phyloP scores from a whole-genome alignment of 2,113 vertebrate genomes.

The Empidonax alnorum region DNA sequence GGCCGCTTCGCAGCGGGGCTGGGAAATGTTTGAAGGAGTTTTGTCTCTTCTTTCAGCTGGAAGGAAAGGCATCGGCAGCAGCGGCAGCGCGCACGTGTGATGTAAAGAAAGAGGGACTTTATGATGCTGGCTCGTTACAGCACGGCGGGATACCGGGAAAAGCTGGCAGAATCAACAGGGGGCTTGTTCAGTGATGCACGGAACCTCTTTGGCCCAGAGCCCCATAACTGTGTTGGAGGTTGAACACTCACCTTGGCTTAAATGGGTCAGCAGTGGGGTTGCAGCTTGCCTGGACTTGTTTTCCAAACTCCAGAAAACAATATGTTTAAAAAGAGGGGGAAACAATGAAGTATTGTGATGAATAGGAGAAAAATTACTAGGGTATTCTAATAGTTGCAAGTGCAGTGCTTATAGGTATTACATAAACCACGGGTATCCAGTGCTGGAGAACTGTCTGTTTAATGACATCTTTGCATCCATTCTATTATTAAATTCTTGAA shows the following conservation, averaged over 20 bases:
- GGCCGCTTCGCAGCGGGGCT: not conserved
- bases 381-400: not conserved
- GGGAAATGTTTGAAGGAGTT: not conserved
- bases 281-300: not conserved
- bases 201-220: not conserved
- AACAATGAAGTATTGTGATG: not conserved
- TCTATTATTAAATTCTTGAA: not conserved
- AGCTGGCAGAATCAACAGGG: not conserved
- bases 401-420: not conserved
- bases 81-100: not conserved
- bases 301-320: not conserved
- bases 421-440: not conserved
- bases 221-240: not conserved
- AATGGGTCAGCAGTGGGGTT: not conserved
- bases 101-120: not conserved
- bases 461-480: not conserved
- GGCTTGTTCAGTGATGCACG: not conserved
- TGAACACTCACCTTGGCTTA: not conserved
- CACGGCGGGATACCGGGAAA: not conserved
- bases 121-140: not conserved
- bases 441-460: not conserved
- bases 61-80: not conserved
- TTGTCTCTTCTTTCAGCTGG: not conserved
- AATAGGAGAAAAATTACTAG: not conserved
- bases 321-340: not conserved